phyloP scores from a whole-genome alignment of 2,888 invertebrate genomes.

The Chalcosyrphus nemorum region DNA sequence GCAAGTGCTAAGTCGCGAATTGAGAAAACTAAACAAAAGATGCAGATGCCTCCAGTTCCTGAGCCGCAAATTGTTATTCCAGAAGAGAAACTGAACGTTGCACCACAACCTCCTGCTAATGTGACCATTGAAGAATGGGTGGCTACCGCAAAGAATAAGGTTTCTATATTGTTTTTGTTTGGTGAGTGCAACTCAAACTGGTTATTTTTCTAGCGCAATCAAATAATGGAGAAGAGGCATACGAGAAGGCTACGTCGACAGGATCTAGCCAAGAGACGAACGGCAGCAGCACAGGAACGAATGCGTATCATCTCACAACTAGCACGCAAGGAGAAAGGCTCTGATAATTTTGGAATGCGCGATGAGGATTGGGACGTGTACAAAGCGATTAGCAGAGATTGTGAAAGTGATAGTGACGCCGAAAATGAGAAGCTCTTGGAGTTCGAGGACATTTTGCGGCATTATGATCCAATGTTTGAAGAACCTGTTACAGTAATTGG shows the following conservation, averaged over 20 bases:
- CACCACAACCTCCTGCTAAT: slow-evolving; percentile 79
- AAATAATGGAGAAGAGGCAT: slow-evolving; percentile 88
- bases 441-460: slow-evolving; percentile 91
- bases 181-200: background rate
- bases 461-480: slow-evolving; percentile 89
- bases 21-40: slow-evolving; percentile 90
- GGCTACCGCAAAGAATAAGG: slow-evolving; percentile 76
- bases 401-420: slow-evolving; percentile 95
- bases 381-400: slow-evolving; percentile 90
- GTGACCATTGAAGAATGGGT: slow-evolving; percentile 79
- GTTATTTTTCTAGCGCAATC: slow-evolving; percentile 84
- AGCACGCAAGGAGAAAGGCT: slow-evolving; percentile 89
- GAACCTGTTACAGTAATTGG: slow-evolving; percentile 82
- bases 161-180: background rate
- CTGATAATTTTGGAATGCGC: slow-evolving; percentile 95
- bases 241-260: slow-evolving; percentile 90
- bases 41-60: slow-evolving; percentile 77
- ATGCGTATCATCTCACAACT: slow-evolving; percentile 97
- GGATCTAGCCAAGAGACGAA: slow-evolving; percentile 94
- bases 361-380: slow-evolving; percentile 99
- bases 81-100: slow-evolving; percentile 75
- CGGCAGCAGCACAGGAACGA: slow-evolving; percentile 95
- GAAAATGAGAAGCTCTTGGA: slow-evolving; percentile 95
- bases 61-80: slow-evolving; percentile 42
- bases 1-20: slow-evolving; percentile 75